These are phyloP conservation scores for Cordilura impudica DNA, from an alignment of 2,888 invertebrate species.

Conservation along the genomic window DNA sequence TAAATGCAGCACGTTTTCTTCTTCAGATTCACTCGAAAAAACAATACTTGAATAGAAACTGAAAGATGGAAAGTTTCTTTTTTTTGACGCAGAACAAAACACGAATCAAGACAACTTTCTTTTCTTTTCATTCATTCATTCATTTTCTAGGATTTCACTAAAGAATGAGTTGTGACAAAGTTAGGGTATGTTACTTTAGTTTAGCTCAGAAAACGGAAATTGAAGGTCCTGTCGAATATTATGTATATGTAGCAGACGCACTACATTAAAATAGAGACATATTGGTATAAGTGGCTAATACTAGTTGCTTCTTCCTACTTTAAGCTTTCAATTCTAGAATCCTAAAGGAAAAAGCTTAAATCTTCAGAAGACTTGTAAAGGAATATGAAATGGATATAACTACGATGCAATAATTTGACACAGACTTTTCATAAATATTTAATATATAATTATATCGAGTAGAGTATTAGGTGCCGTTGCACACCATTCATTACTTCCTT, in stretches of 20 bases:
- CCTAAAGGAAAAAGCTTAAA: no score
- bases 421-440: no score
- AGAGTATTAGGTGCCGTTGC: no score
- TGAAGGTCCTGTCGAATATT: conserved; percentile 10
- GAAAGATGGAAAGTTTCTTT: conserved; percentile 48
- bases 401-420: no score
- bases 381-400: no score
- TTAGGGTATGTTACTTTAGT: neutral
- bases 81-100: conserved; percentile 33
- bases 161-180: conserved; percentile 12
- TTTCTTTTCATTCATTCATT: neutral
- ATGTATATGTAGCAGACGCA: neutral
- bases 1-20: conserved; percentile 49
- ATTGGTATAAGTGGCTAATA: no score
- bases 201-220: neutral
- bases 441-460: no score
- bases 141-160: neutral
- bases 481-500: neutral
- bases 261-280: neutral
- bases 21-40: neutral
- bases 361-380: no score
- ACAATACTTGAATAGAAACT: conserved; percentile 46
- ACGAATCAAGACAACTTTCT: conserved; percentile 45
- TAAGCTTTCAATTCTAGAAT: no score
- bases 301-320: no score